Evolutionary conservation across 2,888 invertebrate genomes (phyloP).

Genomic region (Pogonocherus hispidulus): DNA sequence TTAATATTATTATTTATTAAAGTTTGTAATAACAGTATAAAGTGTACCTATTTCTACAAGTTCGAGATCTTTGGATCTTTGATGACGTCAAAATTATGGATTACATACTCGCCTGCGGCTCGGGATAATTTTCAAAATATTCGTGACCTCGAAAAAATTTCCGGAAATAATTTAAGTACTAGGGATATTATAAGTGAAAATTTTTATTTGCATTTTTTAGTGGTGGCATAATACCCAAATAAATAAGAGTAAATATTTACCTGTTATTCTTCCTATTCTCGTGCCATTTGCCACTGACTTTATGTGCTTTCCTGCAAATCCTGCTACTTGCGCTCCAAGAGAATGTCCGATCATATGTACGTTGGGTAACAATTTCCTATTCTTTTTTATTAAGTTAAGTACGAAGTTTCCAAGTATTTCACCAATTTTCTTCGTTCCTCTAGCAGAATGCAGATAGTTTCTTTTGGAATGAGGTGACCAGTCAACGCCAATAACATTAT

Average conservation of each 20-base stretch:
- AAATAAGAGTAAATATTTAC: constrained; percentile 25
- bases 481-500: constrained; percentile 50
- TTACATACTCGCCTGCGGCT: too few relatives aligned
- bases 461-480: constrained; percentile 50
- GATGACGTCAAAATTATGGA: too few relatives aligned
- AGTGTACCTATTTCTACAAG: too few relatives aligned
- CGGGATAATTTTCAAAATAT: too few relatives aligned
- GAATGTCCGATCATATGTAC: constrained; percentile 55
- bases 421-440: constrained; percentile 49
- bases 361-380: constrained; percentile 42
- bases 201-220: too few relatives aligned
- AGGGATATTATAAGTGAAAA: too few relatives aligned
- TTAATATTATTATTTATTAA: too few relatives aligned
- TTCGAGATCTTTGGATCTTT: too few relatives aligned
- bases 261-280: constrained; percentile 53
- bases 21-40: too few relatives aligned
- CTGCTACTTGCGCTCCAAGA: constrained; percentile 53
- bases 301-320: constrained; percentile 51
- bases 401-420: constrained; percentile 47
- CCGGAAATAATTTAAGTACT: too few relatives aligned
- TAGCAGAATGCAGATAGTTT: constrained; percentile 49
- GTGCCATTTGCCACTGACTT: constrained; percentile 34
- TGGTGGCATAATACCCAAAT: too few relatives aligned
- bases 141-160: too few relatives aligned
- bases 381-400: constrained; percentile 39